These are phyloP conservation scores for Drosophila prolongata DNA, from an alignment of 2,888 invertebrate genomes.

Conservation along the genomic window DNA sequence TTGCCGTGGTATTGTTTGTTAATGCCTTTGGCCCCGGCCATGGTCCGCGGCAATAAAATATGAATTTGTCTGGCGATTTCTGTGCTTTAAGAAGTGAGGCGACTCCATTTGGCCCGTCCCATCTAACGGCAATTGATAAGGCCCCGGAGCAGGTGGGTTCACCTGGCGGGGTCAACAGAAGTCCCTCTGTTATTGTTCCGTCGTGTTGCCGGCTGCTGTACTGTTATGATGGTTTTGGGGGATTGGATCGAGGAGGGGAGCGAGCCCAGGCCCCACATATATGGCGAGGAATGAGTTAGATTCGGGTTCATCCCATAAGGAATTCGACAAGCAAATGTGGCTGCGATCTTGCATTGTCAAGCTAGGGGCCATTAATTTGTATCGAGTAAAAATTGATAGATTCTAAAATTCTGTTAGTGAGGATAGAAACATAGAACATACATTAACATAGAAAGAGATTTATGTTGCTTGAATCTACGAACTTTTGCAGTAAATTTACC, in stretches of 20 bases:
- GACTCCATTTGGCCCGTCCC: slow-evolving; percentile 16
- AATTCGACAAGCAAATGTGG: slow-evolving; percentile 21
- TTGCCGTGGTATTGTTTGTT: slow-evolving; percentile 71
- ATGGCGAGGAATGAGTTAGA: slow-evolving; percentile 29
- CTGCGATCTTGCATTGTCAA: slow-evolving; percentile 1
- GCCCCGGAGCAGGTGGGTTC: slow-evolving; percentile 66
- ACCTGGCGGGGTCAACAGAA: slow-evolving; percentile 57
- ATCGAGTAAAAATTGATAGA: not conserved
- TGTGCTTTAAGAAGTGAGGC: slow-evolving; percentile 50
- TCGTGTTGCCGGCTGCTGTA: slow-evolving; percentile 32
- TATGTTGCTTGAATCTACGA: too few species aligned
- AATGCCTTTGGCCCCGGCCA: slow-evolving; percentile 62
- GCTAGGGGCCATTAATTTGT: slow-evolving; percentile 3
- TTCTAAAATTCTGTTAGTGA: too few species aligned
- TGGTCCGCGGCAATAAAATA: slow-evolving; percentile 77
- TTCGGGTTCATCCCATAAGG: slow-evolving; percentile 6
- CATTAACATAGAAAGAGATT: too few species aligned
- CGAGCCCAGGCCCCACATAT: slow-evolving; percentile 1
- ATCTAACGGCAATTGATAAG: slow-evolving; percentile 63
- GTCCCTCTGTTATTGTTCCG: slow-evolving; percentile 43
- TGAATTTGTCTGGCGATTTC: slow-evolving; percentile 69
- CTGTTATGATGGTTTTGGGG: slow-evolving; percentile 30
- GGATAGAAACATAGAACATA: too few species aligned
- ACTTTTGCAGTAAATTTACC: too few species aligned
- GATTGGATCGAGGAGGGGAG: slow-evolving; percentile 4